Conservation (phyloP, 2,113 vertebrate species). For the Prolemur simus region DNA sequence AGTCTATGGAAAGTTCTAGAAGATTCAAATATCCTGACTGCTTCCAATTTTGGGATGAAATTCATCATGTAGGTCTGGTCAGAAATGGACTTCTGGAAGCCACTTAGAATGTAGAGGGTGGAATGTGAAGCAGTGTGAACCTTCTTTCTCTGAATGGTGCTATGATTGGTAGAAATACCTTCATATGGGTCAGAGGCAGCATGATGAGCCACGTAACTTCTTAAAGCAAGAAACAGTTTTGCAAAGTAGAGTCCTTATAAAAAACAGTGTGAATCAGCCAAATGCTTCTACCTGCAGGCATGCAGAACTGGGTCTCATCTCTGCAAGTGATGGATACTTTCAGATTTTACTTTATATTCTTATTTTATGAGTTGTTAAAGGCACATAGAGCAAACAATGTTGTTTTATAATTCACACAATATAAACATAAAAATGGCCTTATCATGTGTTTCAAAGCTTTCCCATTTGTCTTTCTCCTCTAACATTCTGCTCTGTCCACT, state of each 20-base stretch:
- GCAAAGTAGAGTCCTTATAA: background rate
- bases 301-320: background rate
- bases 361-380: slow-evolving; percentile 10
- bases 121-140: background rate
- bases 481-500: background rate
- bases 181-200: background rate
- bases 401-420: background rate
- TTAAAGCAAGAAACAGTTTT: background rate
- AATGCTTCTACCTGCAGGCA: background rate
- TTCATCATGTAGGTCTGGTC: background rate
- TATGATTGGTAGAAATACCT: background rate
- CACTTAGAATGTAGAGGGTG: background rate
- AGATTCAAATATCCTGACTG: background rate
- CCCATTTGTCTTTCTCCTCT: background rate
- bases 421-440: background rate
- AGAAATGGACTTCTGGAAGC: background rate
- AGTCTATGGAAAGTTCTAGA: background rate
- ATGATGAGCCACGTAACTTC: background rate
- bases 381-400: background rate
- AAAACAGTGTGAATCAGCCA: background rate
- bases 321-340: background rate
- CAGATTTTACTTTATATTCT: background rate
- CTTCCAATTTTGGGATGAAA: background rate
- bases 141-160: background rate
- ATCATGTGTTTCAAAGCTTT: background rate